Evolutionary conservation across 2,113 vertebrate species (phyloP).

Genomic region (Daboia siamensis): DNA sequence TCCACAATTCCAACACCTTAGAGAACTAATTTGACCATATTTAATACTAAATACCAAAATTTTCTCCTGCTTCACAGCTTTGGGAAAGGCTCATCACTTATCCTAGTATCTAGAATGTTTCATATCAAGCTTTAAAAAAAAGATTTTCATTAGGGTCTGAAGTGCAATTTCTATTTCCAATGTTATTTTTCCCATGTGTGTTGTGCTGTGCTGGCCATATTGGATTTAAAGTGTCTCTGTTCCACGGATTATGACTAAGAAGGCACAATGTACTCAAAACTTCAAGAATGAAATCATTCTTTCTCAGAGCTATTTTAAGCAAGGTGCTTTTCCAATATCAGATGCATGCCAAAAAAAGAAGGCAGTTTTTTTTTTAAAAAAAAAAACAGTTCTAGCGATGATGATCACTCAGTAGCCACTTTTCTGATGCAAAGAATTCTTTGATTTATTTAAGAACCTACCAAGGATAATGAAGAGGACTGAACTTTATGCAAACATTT

Average conservation of each 20-base stretch:
- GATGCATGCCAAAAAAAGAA: not conserved
- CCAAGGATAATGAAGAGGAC: conserved; percentile 2
- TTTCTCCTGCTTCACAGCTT: not conserved
- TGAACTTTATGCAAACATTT: conserved; percentile 30
- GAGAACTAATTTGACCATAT: not conserved
- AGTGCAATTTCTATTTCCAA: conserved; percentile 22
- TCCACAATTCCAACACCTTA: not conserved
- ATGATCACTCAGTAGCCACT: conserved; percentile 11
- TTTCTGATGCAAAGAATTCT: conserved; percentile 18
- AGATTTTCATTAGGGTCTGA: not conserved
- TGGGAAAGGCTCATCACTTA: not conserved
- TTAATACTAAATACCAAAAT: not conserved
- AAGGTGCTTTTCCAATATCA: conserved; percentile 34
- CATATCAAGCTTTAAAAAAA: not conserved
- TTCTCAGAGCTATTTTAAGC: conserved; percentile 38
- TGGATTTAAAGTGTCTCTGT: conserved; percentile 28
- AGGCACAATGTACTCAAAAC: conserved; percentile 26
- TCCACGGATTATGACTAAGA: conserved; percentile 39
- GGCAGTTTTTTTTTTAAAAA: conserved; percentile 28
- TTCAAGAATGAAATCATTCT: conserved; percentile 44
- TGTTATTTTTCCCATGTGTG: conserved; percentile 2
- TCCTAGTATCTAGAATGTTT: not conserved
- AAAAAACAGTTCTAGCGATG: conserved; percentile 31
- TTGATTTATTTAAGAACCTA: conserved; percentile 34
- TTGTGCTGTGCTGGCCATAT: conserved; percentile 34